These are phyloP conservation scores for Megalopta genalis DNA, from an alignment of 1,140 invertebrate species.

Conservation along the genomic window DNA sequence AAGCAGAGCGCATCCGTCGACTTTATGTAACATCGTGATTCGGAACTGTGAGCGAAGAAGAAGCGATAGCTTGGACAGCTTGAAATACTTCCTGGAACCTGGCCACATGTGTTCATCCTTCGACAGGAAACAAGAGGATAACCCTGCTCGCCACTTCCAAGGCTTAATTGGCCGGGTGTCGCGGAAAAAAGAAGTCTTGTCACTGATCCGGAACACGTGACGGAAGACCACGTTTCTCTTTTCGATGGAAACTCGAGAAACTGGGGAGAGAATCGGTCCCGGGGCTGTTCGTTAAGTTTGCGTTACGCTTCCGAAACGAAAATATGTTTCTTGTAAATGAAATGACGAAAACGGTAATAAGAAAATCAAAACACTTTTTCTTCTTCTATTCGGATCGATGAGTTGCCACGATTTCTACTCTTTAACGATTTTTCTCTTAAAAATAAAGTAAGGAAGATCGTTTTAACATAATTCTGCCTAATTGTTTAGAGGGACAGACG, in stretches of 20 bases:
- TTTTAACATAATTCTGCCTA: no score
- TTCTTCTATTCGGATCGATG: no score
- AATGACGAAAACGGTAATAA: no score
- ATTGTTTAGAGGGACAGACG: no score
- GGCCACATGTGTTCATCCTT: conserved; percentile 54
- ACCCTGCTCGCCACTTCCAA: not conserved
- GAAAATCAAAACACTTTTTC: no score
- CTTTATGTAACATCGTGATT: conserved; percentile 42
- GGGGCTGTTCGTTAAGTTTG: no score
- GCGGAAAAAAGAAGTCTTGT: not conserved
- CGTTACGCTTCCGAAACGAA: no score
- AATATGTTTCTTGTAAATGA: no score
- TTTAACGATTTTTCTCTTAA: no score
- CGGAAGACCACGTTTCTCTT: not conserved
- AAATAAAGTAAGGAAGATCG: no score
- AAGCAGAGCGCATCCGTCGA: conserved; percentile 42
- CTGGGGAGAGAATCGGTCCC: not conserved
- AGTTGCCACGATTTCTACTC: no score
- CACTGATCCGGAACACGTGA: conserved; percentile 35
- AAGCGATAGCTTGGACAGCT: conserved; percentile 13
- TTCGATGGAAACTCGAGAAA: not conserved
- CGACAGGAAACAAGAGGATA: conserved; percentile 35
- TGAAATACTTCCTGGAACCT: conserved; percentile 40
- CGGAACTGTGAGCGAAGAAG: conserved; percentile 25
- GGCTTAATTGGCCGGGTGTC: conserved; percentile 47